Percentiles rank a stretch among this genome's conserved stretches.
Evolutionary conservation across 2,797 vertebrate species (phyloP).

Genomic region (Spheniscus humboldti): DNA sequence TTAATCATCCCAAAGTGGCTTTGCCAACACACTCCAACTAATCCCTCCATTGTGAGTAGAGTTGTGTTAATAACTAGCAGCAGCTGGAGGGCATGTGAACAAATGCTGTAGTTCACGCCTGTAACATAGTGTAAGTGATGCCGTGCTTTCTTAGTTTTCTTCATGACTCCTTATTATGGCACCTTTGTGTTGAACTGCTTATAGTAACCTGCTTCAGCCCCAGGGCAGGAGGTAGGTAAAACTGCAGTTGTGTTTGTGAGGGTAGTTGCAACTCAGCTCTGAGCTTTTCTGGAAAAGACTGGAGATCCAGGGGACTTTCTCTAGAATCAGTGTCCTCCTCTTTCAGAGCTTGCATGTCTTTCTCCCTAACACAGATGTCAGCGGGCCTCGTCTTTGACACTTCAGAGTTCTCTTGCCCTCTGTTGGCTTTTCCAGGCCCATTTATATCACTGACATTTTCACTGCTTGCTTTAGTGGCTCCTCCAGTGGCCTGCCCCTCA

Average conservation of each 20-base stretch:
- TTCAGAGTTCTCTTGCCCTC: not conserved
- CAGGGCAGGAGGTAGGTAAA: not conserved
- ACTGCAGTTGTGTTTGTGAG: not conserved
- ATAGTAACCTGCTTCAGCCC: not conserved
- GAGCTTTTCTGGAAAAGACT: not conserved
- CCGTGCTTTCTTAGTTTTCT: not conserved
- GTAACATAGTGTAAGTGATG: not conserved
- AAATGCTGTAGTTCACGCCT: not conserved
- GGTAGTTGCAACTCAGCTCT: not conserved
- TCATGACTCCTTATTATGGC: not conserved
- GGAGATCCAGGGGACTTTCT: not conserved
- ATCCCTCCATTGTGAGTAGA: slow-evolving; percentile 29
- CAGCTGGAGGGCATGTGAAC: slow-evolving; percentile 50
- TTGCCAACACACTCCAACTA: slow-evolving; percentile 22
- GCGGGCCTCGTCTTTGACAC: not conserved
- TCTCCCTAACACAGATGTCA: not conserved
- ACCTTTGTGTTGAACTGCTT: not conserved
- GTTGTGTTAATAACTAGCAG: slow-evolving; percentile 12
- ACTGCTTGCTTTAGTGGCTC: not conserved
- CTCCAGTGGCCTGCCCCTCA: not conserved
- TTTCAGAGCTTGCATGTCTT: not conserved
- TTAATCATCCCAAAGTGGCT: slow-evolving; percentile 24
- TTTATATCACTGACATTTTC: not conserved
- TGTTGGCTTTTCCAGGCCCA: not conserved
- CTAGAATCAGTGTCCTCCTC: not conserved